A percentile compares a stretch with the other conserved stretches of the same genome.
phyloP scores from a whole-genome alignment of 2,888 invertebrate species.

The Cryptocephalus primarius region DNA sequence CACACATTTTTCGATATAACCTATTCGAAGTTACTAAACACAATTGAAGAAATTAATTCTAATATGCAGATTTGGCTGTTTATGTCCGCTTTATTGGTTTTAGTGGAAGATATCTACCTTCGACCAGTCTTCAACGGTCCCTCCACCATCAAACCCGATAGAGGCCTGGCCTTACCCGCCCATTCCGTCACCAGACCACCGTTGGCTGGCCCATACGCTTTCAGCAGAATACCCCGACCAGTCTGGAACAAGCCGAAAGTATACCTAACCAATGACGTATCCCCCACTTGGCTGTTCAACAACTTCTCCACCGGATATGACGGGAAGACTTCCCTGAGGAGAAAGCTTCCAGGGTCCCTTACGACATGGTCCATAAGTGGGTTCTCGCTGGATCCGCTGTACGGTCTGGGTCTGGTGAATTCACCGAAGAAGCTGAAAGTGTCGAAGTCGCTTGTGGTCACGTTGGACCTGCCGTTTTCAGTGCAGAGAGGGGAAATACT shows the following conservation, averaged over 20 bases:
- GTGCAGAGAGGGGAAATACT: constrained; percentile 85
- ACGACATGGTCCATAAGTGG: constrained; percentile 78
- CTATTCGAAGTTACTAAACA: too few relatives aligned
- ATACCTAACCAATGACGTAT: constrained; percentile 61
- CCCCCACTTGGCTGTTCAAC: constrained; percentile 73
- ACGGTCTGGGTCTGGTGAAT: constrained; percentile 67
- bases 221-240: constrained; percentile 75
- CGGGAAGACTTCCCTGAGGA: constrained; percentile 47
- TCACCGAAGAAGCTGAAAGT: constrained; percentile 57
- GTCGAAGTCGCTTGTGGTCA: constrained; percentile 74
- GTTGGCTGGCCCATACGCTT: constrained; percentile 80
- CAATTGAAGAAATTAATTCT: too few relatives aligned
- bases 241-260: constrained; percentile 69
- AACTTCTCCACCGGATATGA: constrained; percentile 69
- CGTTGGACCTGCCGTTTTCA: constrained; percentile 77
- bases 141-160: constrained; percentile 36
- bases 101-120: constrained; percentile 35
- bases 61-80: neutral
- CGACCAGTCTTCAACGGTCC: constrained; percentile 35
- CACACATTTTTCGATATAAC: too few relatives aligned
- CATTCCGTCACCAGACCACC: constrained; percentile 65
- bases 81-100: constrained; percentile 8
- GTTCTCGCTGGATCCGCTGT: constrained; percentile 65
- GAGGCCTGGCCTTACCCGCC: constrained; percentile 34
- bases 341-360: constrained; percentile 68